Conservation (phyloP, 2,888 invertebrate genomes). For the Ametastegia equiseti region DNA sequence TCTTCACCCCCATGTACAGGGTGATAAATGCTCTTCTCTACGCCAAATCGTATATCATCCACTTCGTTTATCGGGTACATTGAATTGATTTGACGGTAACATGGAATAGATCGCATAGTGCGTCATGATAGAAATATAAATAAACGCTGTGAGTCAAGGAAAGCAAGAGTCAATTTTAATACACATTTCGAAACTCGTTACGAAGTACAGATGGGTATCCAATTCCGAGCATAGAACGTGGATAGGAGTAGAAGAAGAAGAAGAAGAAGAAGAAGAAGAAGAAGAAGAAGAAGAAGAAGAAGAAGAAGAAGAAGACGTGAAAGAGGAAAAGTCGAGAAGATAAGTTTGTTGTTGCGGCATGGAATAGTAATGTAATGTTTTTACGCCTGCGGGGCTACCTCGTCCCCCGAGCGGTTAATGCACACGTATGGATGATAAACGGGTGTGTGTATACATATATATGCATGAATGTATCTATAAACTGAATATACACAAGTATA, state of each 20-base stretch:
- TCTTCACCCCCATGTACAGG: too few species aligned
- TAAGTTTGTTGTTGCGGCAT: conserved; percentile 39
- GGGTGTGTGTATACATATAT: neutral
- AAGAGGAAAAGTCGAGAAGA: conserved; percentile 24
- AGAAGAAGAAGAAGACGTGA: too few species aligned
- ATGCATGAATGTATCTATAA: neutral
- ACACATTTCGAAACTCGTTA: neutral
- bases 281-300: neutral
- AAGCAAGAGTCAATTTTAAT: conserved; percentile 38
- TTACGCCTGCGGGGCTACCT: conserved; percentile 18
- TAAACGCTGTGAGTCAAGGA: conserved; percentile 11
- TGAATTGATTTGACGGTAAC: too few species aligned
- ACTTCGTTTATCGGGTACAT: too few species aligned
- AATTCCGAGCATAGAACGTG: neutral
- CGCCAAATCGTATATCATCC: too few species aligned
- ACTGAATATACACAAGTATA: neutral
- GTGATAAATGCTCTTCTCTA: too few species aligned
- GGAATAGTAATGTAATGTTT: conserved; percentile 46
- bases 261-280: neutral
- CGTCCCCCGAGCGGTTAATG: neutral
- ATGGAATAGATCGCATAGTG: too few species aligned
- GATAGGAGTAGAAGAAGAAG: neutral
- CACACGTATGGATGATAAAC: neutral
- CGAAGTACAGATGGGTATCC: neutral
- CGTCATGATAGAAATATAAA: too few species aligned